phyloP scores from a whole-genome alignment of 1,140 invertebrate species.

The Samia ricini region DNA sequence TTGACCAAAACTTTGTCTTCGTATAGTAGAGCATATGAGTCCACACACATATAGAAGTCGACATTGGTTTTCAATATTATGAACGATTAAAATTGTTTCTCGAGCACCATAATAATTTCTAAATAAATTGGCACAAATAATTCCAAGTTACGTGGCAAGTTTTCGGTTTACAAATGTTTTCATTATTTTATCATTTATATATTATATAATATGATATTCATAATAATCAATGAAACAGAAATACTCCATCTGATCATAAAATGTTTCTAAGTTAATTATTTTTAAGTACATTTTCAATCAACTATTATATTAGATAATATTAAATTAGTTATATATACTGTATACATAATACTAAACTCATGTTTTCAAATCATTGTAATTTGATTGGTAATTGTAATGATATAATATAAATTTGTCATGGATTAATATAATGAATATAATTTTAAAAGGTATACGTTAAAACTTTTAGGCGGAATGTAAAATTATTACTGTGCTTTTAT shows the following conservation, averaged over 20 bases:
- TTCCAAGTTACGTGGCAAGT: neutral
- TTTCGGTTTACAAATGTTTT: neutral
- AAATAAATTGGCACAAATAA: neutral
- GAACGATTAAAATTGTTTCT: constrained; percentile 16
- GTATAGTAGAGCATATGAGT: neutral
- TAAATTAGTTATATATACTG: neutral
- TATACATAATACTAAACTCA: neutral
- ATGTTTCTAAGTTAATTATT: neutral
- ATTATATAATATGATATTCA: constrained; percentile 11
- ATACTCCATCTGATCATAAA: too few relatives aligned
- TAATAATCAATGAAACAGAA: too few relatives aligned
- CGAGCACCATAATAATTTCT: constrained; percentile 19
- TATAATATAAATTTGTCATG: neutral
- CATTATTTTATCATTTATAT: constrained; percentile 19
- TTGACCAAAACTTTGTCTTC: too few relatives aligned
- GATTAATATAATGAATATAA: neutral
- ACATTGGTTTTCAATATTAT: constrained; percentile 6
- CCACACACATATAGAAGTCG: too few relatives aligned
- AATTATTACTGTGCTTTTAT: neutral
- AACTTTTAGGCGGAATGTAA: neutral
- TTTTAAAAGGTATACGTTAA: neutral
- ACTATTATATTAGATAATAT: neutral
- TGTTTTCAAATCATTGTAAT: neutral
- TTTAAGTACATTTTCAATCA: neutral
- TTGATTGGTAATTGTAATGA: neutral